A percentile compares a stretch with the other conserved stretches of the same genome.
These are phyloP conservation scores for Sitobion miscanthi DNA, from an alignment of 1,140 invertebrate genomes.

Conservation along the genomic window DNA sequence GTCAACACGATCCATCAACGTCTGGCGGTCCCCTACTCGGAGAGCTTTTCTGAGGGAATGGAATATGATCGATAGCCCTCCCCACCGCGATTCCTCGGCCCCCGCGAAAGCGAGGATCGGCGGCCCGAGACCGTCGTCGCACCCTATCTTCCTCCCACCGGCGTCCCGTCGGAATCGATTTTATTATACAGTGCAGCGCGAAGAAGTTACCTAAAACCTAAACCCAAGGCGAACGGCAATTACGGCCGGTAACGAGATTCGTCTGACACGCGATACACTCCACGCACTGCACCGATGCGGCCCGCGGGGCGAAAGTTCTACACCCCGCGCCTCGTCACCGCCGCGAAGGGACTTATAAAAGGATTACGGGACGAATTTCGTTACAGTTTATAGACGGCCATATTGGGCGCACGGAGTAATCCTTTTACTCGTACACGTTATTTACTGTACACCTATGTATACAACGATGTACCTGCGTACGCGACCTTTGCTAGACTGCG, in stretches of 20 bases:
- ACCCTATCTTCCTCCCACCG: neutral
- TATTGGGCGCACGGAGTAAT: conserved; percentile 17
- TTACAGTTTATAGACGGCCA: conserved; percentile 33
- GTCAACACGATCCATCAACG: conserved; percentile 56
- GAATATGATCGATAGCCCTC: conserved; percentile 52
- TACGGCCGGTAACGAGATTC: conserved; percentile 52
- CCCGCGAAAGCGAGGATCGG: neutral
- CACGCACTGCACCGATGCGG: neutral
- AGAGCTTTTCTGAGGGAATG: conserved; percentile 31
- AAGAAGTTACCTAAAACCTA: conserved; percentile 51
- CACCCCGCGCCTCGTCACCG: neutral
- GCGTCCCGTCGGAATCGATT: conserved; percentile 37
- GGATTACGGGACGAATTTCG: conserved; percentile 52
- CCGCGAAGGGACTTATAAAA: conserved; percentile 39
- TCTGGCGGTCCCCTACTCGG: neutral
- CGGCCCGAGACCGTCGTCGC: neutral
- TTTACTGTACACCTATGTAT: neutral
- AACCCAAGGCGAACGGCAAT: conserved; percentile 42
- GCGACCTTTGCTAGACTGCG: neutral
- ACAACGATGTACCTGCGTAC: neutral
- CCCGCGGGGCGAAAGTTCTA: neutral
- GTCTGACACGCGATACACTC: conserved; percentile 52
- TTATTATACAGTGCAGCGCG: conserved; percentile 10
- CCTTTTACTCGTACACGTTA: conserved; percentile 8
- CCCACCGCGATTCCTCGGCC: neutral